Evolutionary conservation across 2,888 invertebrate species (phyloP).

Genomic region (Cosmopolites sordidus): DNA sequence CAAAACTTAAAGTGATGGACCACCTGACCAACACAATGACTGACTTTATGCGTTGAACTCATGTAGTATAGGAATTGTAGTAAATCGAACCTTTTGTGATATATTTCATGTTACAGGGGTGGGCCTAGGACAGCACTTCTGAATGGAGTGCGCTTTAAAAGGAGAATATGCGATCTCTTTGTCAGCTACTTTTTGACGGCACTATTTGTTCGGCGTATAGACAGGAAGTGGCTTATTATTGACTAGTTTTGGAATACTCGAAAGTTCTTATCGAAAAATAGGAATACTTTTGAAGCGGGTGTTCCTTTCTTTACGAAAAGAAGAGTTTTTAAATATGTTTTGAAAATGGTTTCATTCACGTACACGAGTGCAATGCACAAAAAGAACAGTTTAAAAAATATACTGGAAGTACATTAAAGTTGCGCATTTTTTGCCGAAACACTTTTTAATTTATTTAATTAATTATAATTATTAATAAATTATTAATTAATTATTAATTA

Average conservation of each 20-base stretch:
- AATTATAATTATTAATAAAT: too few relatives aligned
- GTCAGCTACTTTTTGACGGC: slow-evolving; percentile 21
- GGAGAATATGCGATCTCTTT: slow-evolving; percentile 21
- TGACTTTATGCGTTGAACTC: slow-evolving; percentile 24
- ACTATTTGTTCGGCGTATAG: slow-evolving; percentile 17
- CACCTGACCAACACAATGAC: slow-evolving; percentile 24
- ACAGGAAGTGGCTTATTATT: slow-evolving; percentile 29
- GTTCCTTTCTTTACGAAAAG: slow-evolving; percentile 1
- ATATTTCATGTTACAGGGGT: slow-evolving; percentile 18
- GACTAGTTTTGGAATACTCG: slow-evolving; percentile 25
- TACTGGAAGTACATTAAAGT: too few relatives aligned
- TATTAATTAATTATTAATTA: too few relatives aligned
- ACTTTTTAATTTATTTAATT: too few relatives aligned
- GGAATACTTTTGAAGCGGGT: slow-evolving; percentile 12
- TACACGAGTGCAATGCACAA: too few relatives aligned
- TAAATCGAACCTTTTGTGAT: slow-evolving; percentile 24
- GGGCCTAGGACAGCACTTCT: slow-evolving; percentile 10
- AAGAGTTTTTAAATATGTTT: slow-evolving; percentile 5
- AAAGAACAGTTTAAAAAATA: too few relatives aligned
- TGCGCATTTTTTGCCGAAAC: too few relatives aligned
- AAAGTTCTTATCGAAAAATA: slow-evolving; percentile 15
- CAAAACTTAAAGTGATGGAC: slow-evolving; percentile 22
- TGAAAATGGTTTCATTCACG: not conserved
- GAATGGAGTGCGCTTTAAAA: slow-evolving; percentile 19
- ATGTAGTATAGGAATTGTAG: slow-evolving; percentile 26